phyloP scores from a whole-genome alignment of 2,113 vertebrate species.

The Mus spicilegus region DNA sequence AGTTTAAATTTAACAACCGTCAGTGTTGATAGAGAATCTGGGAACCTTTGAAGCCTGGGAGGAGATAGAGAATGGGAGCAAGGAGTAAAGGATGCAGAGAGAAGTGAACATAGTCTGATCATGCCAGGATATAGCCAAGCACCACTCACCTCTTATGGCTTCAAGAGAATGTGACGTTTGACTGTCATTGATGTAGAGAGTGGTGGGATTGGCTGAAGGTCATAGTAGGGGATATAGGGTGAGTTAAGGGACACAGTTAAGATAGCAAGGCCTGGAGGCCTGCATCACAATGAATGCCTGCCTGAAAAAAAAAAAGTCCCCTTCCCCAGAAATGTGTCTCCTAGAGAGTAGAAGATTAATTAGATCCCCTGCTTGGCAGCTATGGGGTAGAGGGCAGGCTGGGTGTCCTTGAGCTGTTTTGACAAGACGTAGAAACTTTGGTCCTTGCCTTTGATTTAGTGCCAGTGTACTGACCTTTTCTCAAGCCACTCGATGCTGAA shows the following conservation, averaged over 20 bases:
- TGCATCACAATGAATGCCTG: slow-evolving; percentile 31
- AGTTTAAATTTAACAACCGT: not conserved
- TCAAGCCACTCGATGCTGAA: not conserved
- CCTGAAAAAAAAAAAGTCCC: not conserved
- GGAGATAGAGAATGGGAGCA: not conserved
- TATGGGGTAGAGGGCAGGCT: not conserved
- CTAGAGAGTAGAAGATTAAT: slow-evolving; percentile 42
- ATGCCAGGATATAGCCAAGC: not conserved
- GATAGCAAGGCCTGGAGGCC: not conserved
- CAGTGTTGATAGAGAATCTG: not conserved
- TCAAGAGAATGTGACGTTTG: not conserved
- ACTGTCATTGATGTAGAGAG: slow-evolving; percentile 2
- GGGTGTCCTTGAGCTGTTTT: slow-evolving; percentile 24
- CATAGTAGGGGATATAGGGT: not conserved
- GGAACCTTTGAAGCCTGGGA: not conserved
- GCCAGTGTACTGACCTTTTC: not conserved
- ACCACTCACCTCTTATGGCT: not conserved
- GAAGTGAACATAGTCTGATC: not conserved
- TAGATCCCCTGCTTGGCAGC: not conserved
- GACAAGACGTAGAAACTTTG: slow-evolving; percentile 6
- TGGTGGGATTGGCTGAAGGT: not conserved
- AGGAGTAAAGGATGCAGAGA: not conserved
- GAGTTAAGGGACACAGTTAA: not conserved
- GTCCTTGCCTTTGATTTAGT: slow-evolving; percentile 17
- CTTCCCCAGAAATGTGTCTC: not conserved